Conservation (phyloP, 2,113 vertebrate species). For the Prietella phreatophila region DNA sequence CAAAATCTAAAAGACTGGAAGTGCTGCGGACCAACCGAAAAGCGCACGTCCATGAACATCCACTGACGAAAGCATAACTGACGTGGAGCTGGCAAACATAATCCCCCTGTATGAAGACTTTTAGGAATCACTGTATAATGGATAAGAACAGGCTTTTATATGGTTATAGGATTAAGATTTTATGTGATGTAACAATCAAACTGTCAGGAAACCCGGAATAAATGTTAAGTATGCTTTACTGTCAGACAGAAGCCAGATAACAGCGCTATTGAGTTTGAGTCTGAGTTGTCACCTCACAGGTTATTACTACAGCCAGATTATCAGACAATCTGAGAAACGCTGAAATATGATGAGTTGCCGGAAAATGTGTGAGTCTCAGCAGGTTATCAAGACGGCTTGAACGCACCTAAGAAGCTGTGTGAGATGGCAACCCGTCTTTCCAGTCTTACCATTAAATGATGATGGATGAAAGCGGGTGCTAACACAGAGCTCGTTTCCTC, state of each 20-base stretch:
- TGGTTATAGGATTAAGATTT: background rate
- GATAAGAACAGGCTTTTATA: background rate
- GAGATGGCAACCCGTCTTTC: conserved; percentile 71
- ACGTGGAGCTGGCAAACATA: too few species aligned
- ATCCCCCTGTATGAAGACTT: too few species aligned
- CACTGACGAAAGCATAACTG: too few species aligned
- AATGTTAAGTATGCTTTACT: background rate
- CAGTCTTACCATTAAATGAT: conserved; percentile 75
- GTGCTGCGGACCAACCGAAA: too few species aligned
- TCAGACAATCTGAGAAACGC: conserved; percentile 23
- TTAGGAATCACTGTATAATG: background rate
- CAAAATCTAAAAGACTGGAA: too few species aligned
- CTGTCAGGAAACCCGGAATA: background rate
- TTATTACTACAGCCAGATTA: conserved; percentile 4
- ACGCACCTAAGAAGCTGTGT: conserved; percentile 70
- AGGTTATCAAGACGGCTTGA: conserved; percentile 66
- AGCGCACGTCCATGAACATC: too few species aligned
- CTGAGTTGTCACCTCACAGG: background rate
- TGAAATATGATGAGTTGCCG: background rate
- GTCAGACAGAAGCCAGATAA: background rate
- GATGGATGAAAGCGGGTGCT: conserved; percentile 73
- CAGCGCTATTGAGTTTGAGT: background rate
- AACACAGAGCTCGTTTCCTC: conserved; percentile 64
- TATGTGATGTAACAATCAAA: background rate
- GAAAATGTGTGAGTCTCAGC: conserved; percentile 51